Percentiles rank a stretch among this genome's conserved stretches.
Evolutionary conservation across 1,140 invertebrate species (phyloP).

Genomic region (Paralvinella palmiformis): DNA sequence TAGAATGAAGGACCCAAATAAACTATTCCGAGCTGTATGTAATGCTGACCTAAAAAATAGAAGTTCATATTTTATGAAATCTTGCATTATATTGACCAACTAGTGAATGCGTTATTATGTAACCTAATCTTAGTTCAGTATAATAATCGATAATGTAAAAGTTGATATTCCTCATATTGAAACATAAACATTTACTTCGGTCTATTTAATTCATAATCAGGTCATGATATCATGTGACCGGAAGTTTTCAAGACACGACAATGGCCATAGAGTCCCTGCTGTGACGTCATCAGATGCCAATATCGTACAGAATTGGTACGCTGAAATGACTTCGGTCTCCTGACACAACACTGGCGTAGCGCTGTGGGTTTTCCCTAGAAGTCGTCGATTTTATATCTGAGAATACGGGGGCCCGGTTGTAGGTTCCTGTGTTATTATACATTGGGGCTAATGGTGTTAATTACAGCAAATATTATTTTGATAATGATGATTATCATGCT

Average conservation of each 20-base stretch:
- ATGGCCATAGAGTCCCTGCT: neutral
- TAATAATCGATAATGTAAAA: too few species aligned
- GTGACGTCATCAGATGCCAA: constrained; percentile 5
- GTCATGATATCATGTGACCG: too few species aligned
- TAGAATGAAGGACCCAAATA: too few species aligned
- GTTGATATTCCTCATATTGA: too few species aligned
- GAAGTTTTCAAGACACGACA: constrained; percentile 7
- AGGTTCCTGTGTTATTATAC: neutral
- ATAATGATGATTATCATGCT: neutral
- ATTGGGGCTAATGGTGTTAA: constrained; percentile 6
- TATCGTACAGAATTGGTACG: constrained; percentile 11
- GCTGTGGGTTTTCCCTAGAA: neutral
- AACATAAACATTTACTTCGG: too few species aligned
- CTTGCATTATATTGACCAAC: too few species aligned
- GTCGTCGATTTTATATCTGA: neutral
- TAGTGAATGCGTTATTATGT: too few species aligned
- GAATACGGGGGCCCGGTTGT: constrained; percentile 6
- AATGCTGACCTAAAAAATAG: too few species aligned
- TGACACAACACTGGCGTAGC: constrained; percentile 7
- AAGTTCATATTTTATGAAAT: too few species aligned
- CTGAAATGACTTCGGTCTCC: neutral
- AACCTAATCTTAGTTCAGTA: too few species aligned
- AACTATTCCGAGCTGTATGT: too few species aligned
- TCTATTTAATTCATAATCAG: too few species aligned
- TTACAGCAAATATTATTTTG: constrained; percentile 8